Evolutionary conservation across 2,888 invertebrate species (phyloP).

Genomic region (Arrhopalites spinosus): DNA sequence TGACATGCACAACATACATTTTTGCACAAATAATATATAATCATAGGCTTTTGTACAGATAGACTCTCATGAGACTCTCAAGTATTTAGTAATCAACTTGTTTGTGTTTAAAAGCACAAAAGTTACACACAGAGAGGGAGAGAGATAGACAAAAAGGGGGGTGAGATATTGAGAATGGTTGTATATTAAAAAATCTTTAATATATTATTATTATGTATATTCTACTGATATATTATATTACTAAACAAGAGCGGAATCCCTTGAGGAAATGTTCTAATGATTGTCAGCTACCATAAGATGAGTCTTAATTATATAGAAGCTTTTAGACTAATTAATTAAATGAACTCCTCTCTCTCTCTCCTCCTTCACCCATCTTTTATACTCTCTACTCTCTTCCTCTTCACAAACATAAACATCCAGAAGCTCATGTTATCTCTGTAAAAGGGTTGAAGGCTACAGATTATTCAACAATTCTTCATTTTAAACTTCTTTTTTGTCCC

Average conservation of each 20-base stretch:
- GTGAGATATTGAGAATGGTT: slow-evolving; percentile 40
- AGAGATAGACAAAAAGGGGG: not conserved
- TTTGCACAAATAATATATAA: not conserved
- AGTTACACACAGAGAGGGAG: not conserved
- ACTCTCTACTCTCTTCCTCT: not conserved
- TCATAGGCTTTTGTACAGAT: not conserved
- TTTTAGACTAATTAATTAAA: slow-evolving; percentile 42
- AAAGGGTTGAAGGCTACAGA: too few relatives aligned
- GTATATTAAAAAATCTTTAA: too few relatives aligned
- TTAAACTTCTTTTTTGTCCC: too few relatives aligned
- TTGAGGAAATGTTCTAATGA: slow-evolving; percentile 29
- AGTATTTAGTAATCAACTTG: not conserved
- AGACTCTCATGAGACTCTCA: not conserved
- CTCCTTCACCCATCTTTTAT: not conserved
- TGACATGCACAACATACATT: not conserved
- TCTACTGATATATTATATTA: too few relatives aligned
- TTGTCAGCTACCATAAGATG: slow-evolving; percentile 38
- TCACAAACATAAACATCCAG: too few relatives aligned
- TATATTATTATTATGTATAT: slow-evolving; percentile 32
- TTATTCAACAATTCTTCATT: too few relatives aligned
- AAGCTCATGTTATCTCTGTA: too few relatives aligned
- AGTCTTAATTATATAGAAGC: slow-evolving; percentile 37
- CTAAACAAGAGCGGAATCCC: slow-evolving; percentile 10
- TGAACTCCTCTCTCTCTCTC: slow-evolving; percentile 12
- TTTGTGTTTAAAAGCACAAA: not conserved